These are phyloP conservation scores for Empidonax alnorum DNA, from an alignment of 2,113 vertebrate genomes.

Conservation along the genomic window DNA sequence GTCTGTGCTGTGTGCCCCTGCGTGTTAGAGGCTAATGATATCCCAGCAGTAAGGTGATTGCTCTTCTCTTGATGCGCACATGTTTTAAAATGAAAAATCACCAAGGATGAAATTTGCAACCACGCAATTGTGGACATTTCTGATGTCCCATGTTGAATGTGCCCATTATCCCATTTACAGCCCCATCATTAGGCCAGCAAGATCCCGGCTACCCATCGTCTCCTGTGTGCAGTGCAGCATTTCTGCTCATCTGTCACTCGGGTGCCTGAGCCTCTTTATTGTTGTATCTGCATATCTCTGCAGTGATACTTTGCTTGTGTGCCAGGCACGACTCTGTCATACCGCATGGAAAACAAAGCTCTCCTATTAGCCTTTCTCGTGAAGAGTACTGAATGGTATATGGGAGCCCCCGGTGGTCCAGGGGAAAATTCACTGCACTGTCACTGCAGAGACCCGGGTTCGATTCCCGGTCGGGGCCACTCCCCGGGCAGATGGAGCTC, in stretches of 20 bases:
- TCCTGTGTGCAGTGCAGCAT: slow-evolving; percentile 24
- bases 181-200: neutral
- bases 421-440: no score
- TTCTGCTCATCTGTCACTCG: neutral
- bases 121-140: neutral
- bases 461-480: no score
- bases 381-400: neutral
- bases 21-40: neutral
- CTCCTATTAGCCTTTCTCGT: neutral
- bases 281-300: slow-evolving; percentile 50
- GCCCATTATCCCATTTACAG: neutral
- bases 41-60: neutral
- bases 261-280: neutral
- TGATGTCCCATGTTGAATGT: fast-evolving
- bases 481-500: no score
- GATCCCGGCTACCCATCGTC: neutral
- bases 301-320: slow-evolving; percentile 6
- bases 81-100: neutral
- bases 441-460: no score
- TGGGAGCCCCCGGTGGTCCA: no score
- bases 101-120: neutral
- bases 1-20: fast-evolving
- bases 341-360: neutral
- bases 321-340: slow-evolving; percentile 12
- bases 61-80: neutral